Evolutionary conservation across 2,888 invertebrate species (phyloP).

Genomic region (Atethmia centrago): DNA sequence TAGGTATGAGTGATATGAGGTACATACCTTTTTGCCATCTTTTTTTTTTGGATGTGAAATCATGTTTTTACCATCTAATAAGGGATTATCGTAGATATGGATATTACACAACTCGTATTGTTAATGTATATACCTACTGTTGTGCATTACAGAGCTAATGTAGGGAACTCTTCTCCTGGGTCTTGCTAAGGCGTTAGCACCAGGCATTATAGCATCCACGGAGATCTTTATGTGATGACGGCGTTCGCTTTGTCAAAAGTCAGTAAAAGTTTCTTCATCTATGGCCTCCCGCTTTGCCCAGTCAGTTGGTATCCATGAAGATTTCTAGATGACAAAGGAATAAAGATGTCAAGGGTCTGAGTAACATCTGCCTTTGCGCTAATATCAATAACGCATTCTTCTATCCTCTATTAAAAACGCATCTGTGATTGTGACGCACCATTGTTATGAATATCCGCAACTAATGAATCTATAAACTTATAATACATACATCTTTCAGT

Average conservation of each 20-base stretch:
- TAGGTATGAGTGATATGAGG: slow-evolving; percentile 12
- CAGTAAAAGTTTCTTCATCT: background rate
- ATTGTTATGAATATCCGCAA: slow-evolving; percentile 30
- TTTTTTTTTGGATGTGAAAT: too few species aligned
- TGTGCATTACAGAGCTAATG: background rate
- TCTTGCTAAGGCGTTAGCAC: background rate
- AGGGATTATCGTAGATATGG: background rate
- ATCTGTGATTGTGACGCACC: slow-evolving; percentile 5
- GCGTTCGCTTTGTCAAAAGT: background rate
- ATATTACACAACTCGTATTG: background rate
- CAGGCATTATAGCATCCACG: background rate
- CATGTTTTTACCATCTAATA: too few species aligned
- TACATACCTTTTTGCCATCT: background rate
- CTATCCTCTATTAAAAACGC: slow-evolving; percentile 9
- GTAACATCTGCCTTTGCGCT: slow-evolving; percentile 15
- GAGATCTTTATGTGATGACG: background rate
- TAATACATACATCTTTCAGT: background rate
- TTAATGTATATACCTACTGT: background rate
- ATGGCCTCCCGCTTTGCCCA: background rate
- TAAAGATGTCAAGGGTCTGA: background rate
- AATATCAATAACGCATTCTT: slow-evolving; percentile 44
- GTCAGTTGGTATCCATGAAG: background rate
- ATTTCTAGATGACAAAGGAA: background rate
- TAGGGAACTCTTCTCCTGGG: background rate
- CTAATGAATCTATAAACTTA: slow-evolving; percentile 2